A percentile compares a stretch with the other conserved stretches of the same genome.
Conservation (phyloP, 2,113 vertebrate species). For the Ellobius talpinus region DNA sequence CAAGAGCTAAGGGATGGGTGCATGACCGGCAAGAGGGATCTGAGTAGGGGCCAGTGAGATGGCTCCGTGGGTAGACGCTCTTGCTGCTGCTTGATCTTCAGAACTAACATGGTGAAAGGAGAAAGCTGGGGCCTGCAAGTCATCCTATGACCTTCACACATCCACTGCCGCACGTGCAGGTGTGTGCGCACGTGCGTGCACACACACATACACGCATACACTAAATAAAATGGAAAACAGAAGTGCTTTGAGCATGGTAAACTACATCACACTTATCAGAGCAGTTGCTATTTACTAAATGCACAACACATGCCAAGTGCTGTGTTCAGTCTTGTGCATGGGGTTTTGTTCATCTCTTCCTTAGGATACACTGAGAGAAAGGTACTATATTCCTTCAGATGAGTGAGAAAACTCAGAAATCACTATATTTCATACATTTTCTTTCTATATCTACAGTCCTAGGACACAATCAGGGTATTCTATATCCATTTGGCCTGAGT, state of each 20-base stretch:
- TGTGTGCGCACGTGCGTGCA: neutral
- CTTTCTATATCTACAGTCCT: neutral
- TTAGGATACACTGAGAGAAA: neutral
- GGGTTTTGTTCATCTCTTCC: neutral
- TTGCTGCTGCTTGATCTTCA: neutral
- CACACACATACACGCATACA: neutral
- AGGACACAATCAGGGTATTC: neutral
- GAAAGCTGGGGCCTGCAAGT: neutral
- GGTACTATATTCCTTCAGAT: neutral
- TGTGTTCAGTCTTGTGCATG: neutral
- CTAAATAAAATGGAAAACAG: neutral
- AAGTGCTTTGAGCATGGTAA: neutral
- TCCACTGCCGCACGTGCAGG: neutral
- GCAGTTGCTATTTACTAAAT: neutral
- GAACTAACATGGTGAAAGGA: no score
- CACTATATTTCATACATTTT: neutral
- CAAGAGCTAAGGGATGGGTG: neutral
- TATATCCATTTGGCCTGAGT: neutral
- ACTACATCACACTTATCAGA: neutral
- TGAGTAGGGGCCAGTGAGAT: neutral
- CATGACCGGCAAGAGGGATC: neutral
- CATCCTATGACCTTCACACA: neutral
- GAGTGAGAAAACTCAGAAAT: slow-evolving; percentile 40
- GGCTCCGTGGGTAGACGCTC: neutral
- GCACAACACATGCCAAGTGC: neutral